phyloP scores from a whole-genome alignment of 2,113 vertebrate genomes.

The Eclectus roratus region DNA sequence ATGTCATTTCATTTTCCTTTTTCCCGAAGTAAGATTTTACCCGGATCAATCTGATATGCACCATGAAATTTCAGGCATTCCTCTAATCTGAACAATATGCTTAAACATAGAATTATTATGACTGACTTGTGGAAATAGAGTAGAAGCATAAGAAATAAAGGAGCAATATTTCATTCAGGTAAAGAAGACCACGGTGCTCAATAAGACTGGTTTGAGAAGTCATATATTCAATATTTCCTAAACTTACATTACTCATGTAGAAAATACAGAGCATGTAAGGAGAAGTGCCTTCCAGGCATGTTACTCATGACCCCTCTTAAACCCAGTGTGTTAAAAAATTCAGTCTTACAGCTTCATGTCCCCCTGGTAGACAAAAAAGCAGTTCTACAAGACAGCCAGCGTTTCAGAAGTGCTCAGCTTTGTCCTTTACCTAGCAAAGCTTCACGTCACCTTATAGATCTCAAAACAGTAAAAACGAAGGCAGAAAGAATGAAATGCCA shows the following conservation, averaged over 20 bases:
- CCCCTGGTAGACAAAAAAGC: not conserved
- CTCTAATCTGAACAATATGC: not conserved
- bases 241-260: not conserved
- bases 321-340: not conserved
- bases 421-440: not conserved
- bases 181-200: not conserved
- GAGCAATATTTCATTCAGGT: not conserved
- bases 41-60: not conserved
- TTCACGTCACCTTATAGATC: not conserved
- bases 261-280: not conserved
- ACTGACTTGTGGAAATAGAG: not conserved
- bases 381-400: not conserved
- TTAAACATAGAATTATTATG: not conserved
- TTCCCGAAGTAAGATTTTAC: not conserved
- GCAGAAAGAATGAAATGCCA: not conserved
- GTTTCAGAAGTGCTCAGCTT: not conserved
- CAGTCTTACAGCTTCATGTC: not conserved
- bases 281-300: not conserved
- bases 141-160: not conserved
- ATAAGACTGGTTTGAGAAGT: not conserved
- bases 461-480: not conserved
- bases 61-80: not conserved
- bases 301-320: not conserved
- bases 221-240: not conserved
- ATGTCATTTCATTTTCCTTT: not conserved